phyloP scores from a whole-genome alignment of 92 coral and sea anemone species.

The Parazoanthus darwini region DNA sequence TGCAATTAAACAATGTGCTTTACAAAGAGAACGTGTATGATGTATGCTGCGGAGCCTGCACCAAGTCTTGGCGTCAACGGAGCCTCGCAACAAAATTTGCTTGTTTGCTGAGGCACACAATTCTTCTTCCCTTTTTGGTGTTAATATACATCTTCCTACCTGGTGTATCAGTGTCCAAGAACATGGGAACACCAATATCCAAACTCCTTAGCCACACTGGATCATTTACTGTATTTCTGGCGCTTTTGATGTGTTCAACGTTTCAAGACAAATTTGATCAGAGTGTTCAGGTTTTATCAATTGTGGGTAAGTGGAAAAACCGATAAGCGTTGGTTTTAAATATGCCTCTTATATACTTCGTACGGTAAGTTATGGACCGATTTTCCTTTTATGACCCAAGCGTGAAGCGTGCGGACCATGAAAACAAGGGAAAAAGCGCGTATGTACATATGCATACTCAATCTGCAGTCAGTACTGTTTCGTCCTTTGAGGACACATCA shows the following conservation, averaged over 20 bases:
- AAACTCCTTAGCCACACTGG: conserved; percentile 62
- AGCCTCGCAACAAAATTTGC: conserved; percentile 25
- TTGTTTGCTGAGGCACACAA: conserved; percentile 53
- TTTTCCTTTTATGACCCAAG: no score
- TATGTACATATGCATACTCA: no score
- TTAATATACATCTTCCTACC: conserved; percentile 50
- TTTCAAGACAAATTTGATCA: conserved; percentile 50
- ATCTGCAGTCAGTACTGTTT: no score
- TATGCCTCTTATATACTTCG: no score
- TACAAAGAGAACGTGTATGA: conserved; percentile 43
- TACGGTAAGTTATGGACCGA: no score
- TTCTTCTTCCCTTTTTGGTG: conserved; percentile 56
- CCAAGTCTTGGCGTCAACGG: conserved; percentile 50
- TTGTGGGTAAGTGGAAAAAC: conserved; percentile 40
- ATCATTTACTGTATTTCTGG: conserved; percentile 47
- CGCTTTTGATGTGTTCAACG: conserved; percentile 44
- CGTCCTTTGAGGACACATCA: no score
- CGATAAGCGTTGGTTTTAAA: no score
- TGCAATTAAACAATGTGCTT: conserved; percentile 51
- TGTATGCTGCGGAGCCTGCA: conserved; percentile 24
- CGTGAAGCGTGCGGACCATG: no score
- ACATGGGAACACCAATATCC: conserved; percentile 50
- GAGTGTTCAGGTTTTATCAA: conserved; percentile 35
- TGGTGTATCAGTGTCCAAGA: conserved; percentile 25
- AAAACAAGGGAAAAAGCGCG: no score